Conservation (phyloP, 2,113 vertebrate genomes). For the Lipotes vexillifer region DNA sequence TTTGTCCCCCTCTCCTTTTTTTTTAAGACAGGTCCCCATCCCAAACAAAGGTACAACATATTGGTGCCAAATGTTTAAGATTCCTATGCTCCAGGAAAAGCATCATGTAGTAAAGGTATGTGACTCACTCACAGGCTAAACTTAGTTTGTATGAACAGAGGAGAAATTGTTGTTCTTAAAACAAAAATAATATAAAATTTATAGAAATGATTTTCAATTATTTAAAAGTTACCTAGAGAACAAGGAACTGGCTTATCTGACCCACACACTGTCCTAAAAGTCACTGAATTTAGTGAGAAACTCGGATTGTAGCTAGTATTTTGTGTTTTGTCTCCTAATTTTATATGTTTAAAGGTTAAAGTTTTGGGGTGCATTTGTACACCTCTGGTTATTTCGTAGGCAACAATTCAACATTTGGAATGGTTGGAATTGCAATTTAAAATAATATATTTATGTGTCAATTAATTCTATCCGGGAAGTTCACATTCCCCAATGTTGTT, state of each 20-base stretch:
- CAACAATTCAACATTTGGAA: background rate
- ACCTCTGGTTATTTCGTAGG: background rate
- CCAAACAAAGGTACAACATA: constrained; percentile 91
- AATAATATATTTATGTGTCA: background rate
- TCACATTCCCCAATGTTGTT: background rate
- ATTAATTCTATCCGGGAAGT: background rate
- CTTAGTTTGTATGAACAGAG: background rate
- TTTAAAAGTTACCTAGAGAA: background rate
- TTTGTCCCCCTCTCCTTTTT: constrained; percentile 73
- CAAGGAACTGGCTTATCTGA: background rate
- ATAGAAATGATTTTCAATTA: background rate
- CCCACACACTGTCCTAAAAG: background rate
- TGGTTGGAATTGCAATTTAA: background rate
- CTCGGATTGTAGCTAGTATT: background rate
- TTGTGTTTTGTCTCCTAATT: background rate
- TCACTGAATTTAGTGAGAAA: background rate
- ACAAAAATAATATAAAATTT: background rate
- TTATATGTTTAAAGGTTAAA: background rate
- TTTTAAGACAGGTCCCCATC: constrained; percentile 89
- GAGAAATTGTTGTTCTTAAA: background rate
- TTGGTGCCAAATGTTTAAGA: constrained; percentile 92
- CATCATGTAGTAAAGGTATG: constrained; percentile 89
- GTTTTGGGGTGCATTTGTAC: background rate
- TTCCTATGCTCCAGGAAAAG: constrained; percentile 85
- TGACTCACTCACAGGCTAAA: background rate